phyloP scores from a whole-genome alignment of 2,888 invertebrate genomes.

The Steromphala cineraria region DNA sequence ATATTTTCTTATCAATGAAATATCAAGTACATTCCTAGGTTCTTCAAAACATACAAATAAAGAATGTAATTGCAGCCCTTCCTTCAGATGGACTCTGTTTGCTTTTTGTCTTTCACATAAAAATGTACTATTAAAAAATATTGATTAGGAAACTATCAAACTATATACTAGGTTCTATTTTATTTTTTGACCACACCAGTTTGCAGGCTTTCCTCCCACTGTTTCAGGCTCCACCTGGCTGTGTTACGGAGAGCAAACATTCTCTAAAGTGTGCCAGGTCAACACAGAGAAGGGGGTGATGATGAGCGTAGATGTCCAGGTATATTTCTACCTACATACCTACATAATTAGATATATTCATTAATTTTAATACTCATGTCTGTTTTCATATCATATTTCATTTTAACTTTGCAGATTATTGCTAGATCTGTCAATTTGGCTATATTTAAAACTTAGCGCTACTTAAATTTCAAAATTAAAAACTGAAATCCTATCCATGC shows the following conservation, averaged over 20 bases:
- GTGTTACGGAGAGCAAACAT: slow-evolving; percentile 73
- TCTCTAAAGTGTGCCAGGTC: slow-evolving; percentile 71
- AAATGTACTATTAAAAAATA: neutral
- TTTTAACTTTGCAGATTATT: no score
- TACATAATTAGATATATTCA: neutral
- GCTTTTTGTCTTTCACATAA: neutral
- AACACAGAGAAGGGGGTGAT: slow-evolving; percentile 70
- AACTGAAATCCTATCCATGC: no score
- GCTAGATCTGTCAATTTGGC: no score
- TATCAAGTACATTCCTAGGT: no score
- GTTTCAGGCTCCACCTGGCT: slow-evolving; percentile 73
- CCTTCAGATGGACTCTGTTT: no score
- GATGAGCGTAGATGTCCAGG: slow-evolving; percentile 71
- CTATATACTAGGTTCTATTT: neutral
- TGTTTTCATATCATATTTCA: no score
- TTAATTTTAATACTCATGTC: neutral
- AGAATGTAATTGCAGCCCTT: no score
- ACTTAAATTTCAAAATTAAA: no score
- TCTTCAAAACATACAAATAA: no score
- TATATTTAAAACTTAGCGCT: no score
- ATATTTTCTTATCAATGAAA: no score
- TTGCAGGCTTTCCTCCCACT: neutral
- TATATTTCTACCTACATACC: slow-evolving; percentile 39
- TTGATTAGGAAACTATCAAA: neutral
- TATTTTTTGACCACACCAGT: neutral